Evolutionary conservation across 2,797 vertebrate species (phyloP).

Genomic region (Protonibea diacanthus): DNA sequence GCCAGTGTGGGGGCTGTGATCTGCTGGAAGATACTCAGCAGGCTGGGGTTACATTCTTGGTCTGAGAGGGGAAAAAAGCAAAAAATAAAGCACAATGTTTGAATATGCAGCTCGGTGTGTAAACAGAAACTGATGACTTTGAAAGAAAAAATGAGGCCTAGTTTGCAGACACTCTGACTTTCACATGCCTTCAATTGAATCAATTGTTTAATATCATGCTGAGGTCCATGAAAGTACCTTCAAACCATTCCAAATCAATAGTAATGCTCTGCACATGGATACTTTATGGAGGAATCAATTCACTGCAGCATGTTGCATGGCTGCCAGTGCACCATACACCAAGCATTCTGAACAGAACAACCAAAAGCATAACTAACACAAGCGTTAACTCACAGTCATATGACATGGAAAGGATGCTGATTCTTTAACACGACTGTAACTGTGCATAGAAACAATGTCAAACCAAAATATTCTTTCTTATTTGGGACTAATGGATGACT

Average conservation of each 20-base stretch:
- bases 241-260: conserved; percentile 16
- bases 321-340: not conserved
- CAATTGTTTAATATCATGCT: too few relatives aligned
- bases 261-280: not conserved
- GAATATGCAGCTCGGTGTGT: not conserved
- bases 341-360: conserved; percentile 8
- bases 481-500: not conserved
- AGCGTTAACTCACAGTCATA: not conserved
- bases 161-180: not conserved
- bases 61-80: conserved; percentile 79
- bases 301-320: not conserved
- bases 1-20: conserved; percentile 80
- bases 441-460: not conserved
- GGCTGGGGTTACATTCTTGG: conserved; percentile 89
- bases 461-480: not conserved
- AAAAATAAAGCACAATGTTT: not conserved
- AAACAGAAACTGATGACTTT: not conserved
- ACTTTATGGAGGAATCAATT: not conserved
- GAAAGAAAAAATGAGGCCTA: not conserved
- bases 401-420: not conserved
- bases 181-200: not conserved
- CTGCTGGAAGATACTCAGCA: conserved; percentile 89
- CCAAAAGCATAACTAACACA: conserved; percentile 5
- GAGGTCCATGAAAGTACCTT: conserved; percentile 5
- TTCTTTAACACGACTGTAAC: not conserved